A percentile compares a stretch with the other conserved stretches of the same genome.
These are phyloP conservation scores for Enteromius fasciolatus DNA, from an alignment of 2,797 vertebrate genomes.

Conservation along the genomic window DNA sequence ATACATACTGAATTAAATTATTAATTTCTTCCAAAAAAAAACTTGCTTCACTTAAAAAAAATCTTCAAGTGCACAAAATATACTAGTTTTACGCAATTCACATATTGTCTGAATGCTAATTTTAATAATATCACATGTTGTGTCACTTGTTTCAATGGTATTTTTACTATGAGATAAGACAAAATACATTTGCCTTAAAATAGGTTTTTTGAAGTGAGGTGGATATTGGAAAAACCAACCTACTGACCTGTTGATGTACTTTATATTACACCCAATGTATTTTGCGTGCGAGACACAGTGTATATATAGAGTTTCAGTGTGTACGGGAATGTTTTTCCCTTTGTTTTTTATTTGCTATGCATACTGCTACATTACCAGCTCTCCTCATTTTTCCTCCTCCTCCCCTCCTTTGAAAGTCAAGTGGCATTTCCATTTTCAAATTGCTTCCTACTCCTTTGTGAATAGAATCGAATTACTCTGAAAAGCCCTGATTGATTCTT, in stretches of 20 bases:
- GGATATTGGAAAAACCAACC: neutral
- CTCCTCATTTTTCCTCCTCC: conserved; percentile 49
- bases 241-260: conserved; percentile 52
- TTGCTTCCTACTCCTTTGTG: conserved; percentile 79
- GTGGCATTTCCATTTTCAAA: conserved; percentile 82
- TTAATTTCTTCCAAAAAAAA: neutral
- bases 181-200: neutral
- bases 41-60: neutral
- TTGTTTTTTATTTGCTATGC: conserved; percentile 50
- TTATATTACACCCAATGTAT: neutral
- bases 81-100: neutral
- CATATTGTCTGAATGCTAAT: neutral
- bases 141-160: neutral
- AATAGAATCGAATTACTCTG: conserved; percentile 79
- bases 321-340: conserved; percentile 39
- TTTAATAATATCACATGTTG: neutral
- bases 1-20: neutral
- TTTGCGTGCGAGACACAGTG: conserved; percentile 16
- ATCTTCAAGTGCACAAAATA: neutral
- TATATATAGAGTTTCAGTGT: conserved; percentile 50
- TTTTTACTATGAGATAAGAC: neutral
- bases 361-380: conserved; percentile 54
- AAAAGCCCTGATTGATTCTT: conserved; percentile 80
- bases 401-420: conserved; percentile 72
- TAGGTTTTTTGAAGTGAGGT: neutral